phyloP scores from a whole-genome alignment of 1,140 invertebrate species.

The Brachionus paranguensis region DNA sequence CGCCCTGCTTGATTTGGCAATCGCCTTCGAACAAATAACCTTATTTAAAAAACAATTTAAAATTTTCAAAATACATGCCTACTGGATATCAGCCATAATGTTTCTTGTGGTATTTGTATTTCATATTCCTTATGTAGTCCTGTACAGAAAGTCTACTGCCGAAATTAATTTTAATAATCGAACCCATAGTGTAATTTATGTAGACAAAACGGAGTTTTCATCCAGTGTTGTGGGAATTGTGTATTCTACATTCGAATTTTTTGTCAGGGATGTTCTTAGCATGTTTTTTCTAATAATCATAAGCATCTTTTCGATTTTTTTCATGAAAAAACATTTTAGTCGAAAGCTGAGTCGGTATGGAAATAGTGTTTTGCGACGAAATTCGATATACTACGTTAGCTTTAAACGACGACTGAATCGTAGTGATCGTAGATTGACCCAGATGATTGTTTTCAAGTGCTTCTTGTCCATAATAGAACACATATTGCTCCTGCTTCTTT shows the following conservation, averaged over 20 bases:
- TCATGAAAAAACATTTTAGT: neutral
- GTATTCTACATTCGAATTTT: neutral
- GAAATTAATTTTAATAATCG: neutral
- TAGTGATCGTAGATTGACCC: neutral
- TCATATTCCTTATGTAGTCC: neutral
- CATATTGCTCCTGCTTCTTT: neutral
- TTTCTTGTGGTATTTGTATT: neutral
- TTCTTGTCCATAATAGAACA: constrained; percentile 10
- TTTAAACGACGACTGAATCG: neutral
- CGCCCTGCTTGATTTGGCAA: neutral
- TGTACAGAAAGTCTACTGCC: neutral
- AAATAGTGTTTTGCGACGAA: neutral
- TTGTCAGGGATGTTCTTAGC: neutral
- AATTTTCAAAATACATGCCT: neutral
- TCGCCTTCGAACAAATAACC: neutral
- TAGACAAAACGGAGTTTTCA: neutral
- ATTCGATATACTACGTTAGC: neutral
- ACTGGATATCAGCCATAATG: neutral
- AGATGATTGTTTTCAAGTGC: neutral
- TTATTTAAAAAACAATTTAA: neutral
- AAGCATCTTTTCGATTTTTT: neutral
- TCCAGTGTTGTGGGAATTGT: neutral
- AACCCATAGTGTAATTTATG: neutral
- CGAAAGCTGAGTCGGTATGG: neutral
- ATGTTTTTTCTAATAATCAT: neutral